Evolutionary conservation across 2,113 vertebrate species (phyloP).

Genomic region (Muscicapa adusta): DNA sequence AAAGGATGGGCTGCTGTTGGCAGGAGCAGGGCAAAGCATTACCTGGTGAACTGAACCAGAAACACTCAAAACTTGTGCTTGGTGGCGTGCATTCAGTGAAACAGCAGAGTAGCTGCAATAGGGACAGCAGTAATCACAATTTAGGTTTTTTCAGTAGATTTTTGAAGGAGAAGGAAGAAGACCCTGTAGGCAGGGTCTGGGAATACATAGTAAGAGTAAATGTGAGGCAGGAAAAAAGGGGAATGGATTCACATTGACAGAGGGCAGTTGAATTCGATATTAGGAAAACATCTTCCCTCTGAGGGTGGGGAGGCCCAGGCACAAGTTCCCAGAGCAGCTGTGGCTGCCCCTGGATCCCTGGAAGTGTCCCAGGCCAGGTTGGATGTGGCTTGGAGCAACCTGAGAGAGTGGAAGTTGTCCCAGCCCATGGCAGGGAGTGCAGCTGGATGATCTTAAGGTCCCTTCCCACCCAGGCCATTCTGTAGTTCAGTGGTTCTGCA

Average conservation of each 20-base stretch:
- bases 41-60: background rate
- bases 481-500: background rate
- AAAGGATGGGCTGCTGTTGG: background rate
- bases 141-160: background rate
- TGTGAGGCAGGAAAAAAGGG: background rate
- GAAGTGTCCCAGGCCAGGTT: background rate
- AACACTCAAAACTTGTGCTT: background rate
- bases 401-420: background rate
- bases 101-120: background rate
- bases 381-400: fast-evolving
- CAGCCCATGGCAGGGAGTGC: background rate
- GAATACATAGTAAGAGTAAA: fast-evolving
- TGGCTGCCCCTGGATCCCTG: background rate
- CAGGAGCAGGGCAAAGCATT: background rate
- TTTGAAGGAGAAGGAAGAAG: background rate
- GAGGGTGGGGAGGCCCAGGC: fast-evolving
- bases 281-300: background rate
- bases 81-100: background rate
- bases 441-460: background rate
- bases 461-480: background rate
- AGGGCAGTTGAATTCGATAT: background rate
- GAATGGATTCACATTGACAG: background rate
- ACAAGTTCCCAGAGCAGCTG: background rate
- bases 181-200: background rate
- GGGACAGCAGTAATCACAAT: background rate